phyloP scores from a whole-genome alignment of 92 coral and sea anemone genomes.

The Pocillopora grandis region DNA sequence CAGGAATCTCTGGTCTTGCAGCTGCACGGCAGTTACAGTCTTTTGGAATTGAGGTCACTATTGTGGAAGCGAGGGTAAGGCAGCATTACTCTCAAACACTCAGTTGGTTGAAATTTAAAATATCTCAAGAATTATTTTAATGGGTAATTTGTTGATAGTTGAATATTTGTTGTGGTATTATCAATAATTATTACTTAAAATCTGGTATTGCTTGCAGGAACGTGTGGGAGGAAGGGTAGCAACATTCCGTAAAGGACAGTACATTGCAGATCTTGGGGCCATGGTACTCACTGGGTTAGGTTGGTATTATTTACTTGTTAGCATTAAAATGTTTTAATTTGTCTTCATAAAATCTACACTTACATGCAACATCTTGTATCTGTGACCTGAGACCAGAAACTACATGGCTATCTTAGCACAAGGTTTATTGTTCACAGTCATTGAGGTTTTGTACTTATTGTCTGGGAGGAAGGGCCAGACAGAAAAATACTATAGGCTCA shows the following conservation, averaged over 20 bases:
- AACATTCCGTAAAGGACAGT: conserved; percentile 98
- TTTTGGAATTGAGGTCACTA: conserved; percentile 94
- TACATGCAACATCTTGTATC: not conserved
- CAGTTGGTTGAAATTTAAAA: too few relatives aligned
- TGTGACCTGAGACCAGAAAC: too few relatives aligned
- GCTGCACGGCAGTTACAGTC: conserved; percentile 97
- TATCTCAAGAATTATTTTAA: too few relatives aligned
- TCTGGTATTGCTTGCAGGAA: conserved; percentile 56
- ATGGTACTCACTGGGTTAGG: conserved; percentile 99
- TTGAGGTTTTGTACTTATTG: too few relatives aligned
- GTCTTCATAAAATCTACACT: not conserved
- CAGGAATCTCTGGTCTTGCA: conserved; percentile 94
- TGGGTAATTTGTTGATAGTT: too few relatives aligned
- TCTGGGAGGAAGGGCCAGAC: too few relatives aligned
- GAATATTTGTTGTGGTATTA: not conserved
- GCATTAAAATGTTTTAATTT: too few relatives aligned
- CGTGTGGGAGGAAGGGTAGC: conserved; percentile 99
- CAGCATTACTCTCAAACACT: too few relatives aligned
- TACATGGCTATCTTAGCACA: too few relatives aligned
- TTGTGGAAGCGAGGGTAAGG: conserved; percentile 93
- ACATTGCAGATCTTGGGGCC: conserved; percentile 97
- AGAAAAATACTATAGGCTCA: too few relatives aligned
- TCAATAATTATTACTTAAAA: not conserved
- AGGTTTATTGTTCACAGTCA: too few relatives aligned
- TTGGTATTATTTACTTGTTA: conserved; percentile 24